These are phyloP conservation scores for Corbicula japonica DNA, from an alignment of 2,888 invertebrate species.

Conservation along the genomic window DNA sequence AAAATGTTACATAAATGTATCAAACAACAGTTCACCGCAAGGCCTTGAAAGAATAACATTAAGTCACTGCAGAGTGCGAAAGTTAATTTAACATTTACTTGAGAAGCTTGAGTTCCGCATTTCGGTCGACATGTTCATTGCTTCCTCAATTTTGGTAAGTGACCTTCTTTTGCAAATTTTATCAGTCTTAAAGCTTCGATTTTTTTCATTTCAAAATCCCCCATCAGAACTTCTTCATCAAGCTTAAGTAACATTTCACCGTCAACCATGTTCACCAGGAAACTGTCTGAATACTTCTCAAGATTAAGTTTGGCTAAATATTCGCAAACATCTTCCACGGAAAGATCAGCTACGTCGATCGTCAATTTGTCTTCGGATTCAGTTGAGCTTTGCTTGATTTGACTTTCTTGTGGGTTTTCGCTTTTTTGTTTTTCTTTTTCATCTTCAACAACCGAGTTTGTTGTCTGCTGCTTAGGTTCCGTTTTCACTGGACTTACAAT, in stretches of 20 bases:
- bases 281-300: neutral
- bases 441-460: too few relatives aligned
- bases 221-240: neutral
- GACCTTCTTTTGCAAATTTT: neutral
- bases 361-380: too few relatives aligned
- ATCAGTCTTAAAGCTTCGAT: conserved; percentile 9
- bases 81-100: neutral
- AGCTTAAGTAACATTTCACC: neutral
- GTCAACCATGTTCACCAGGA: neutral
- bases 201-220: neutral
- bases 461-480: too few relatives aligned
- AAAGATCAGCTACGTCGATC: conserved; percentile 7
- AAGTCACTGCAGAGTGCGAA: neutral
- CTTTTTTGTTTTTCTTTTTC: too few relatives aligned
- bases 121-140: neutral
- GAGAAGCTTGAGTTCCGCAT: neutral
- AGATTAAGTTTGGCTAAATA: neutral
- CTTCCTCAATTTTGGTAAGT: neutral
- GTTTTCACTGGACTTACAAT: too few relatives aligned
- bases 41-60: neutral
- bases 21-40: neutral
- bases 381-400: too few relatives aligned
- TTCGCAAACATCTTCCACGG: neutral
- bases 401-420: too few relatives aligned
- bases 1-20: neutral